Evolutionary conservation across 2,888 invertebrate species (phyloP), one percentile per base, ranked within the genome.

Genomic region (Helleia helle): DNA sequence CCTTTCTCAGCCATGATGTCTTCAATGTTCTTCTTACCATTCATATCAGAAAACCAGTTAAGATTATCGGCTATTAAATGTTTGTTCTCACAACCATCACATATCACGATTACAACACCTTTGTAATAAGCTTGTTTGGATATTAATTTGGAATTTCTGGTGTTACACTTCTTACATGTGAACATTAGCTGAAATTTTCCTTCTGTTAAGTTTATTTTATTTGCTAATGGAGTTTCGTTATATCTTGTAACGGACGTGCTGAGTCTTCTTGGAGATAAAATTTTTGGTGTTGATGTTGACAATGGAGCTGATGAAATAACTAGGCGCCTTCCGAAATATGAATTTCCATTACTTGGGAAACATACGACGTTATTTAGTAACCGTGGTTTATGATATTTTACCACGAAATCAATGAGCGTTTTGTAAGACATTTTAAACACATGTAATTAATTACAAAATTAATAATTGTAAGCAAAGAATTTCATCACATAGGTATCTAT

Each of bases 11-110:
- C 91, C 66, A 98, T 83, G 24, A 97, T 93, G 49, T 94, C 92
- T 83, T 98, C 97, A 54, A 99, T 94, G 62, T 98, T 98, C 48
- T 87, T 88, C 58, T 89, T 91, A 0, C 90, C 90, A 57, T 90
- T 81, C 60, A 93, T 79, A 62, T 95, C 93, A 0, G 90, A 85
- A 66, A 98, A 99, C 98, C 98, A 99, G 49, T 93, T 93, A 1
- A 99, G 85, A 73, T 99, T 97, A 66, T 99, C 98, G 0, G 98
- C 98, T 51, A 99, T 97, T 14, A 99, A 84, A 75, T 99, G 99
- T 67, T 94, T 90, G 64, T 94, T 97, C 31, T 88, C 75, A 65
- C 98, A 98, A 0, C 93, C 93, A 40, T 90, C 89, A 69, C 99
- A 99, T 40, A 88, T 90, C 0, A 97, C 94, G 50, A 99, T 94